These are phyloP conservation scores for Syngnathus acus DNA, from an alignment of 2,797 vertebrate genomes.

Conservation along the genomic window DNA sequence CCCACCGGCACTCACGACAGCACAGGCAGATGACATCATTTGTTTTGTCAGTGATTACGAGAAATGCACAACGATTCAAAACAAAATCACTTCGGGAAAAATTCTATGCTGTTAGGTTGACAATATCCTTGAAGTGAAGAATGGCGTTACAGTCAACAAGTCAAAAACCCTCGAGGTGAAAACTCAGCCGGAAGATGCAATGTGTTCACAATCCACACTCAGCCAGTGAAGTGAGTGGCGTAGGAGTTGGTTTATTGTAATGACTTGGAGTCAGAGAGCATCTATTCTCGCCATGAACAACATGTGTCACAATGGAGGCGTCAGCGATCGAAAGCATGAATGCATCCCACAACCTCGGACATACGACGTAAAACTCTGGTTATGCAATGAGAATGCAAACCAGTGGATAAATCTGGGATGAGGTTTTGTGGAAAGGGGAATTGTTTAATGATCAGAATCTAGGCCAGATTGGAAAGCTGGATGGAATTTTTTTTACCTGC, in stretches of 20 bases:
- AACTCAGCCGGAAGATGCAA: constrained; percentile 3
- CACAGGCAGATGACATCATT: constrained; percentile 44
- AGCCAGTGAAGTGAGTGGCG: constrained; percentile 27
- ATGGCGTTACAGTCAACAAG: background rate
- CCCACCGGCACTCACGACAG: constrained; percentile 43
- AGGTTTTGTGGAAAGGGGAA: constrained; percentile 23
- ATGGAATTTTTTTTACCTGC: background rate
- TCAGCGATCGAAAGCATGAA: constrained; percentile 54
- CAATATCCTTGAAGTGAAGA: background rate
- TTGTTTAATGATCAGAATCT: constrained; percentile 46
- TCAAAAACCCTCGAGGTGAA: background rate
- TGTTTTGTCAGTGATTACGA: constrained; percentile 47
- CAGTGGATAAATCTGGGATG: constrained; percentile 36
- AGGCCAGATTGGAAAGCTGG: constrained; percentile 37
- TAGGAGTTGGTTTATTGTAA: constrained; percentile 59
- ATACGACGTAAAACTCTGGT: constrained; percentile 48
- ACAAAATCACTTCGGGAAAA: too few relatives aligned
- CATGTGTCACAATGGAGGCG: constrained; percentile 68
- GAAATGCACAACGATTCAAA: constrained; percentile 28
- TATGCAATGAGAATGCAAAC: constrained; percentile 61
- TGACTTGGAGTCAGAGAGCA: constrained; percentile 45
- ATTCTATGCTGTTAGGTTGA: background rate
- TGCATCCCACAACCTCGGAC: constrained; percentile 57
- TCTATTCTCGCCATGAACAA: constrained; percentile 56
- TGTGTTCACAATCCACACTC: constrained; percentile 13